These are phyloP conservation scores for Atractosteus spatula DNA, from an alignment of 2,113 vertebrate genomes.

Conservation along the genomic window DNA sequence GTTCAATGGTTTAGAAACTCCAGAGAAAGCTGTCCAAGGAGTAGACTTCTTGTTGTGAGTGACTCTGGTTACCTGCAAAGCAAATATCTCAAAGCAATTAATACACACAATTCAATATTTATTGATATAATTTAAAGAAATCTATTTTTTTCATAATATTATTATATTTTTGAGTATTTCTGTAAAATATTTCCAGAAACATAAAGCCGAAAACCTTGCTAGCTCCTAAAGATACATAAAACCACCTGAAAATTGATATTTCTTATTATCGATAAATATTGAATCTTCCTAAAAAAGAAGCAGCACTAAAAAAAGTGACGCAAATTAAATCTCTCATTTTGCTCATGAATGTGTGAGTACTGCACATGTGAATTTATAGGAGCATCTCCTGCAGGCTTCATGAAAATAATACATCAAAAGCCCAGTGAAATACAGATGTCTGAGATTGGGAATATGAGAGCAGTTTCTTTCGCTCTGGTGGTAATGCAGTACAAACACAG, in stretches of 20 bases:
- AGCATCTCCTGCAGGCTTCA: not conserved
- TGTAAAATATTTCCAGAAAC: too few relatives aligned
- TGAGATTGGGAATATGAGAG: constrained; percentile 40
- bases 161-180: too few relatives aligned
- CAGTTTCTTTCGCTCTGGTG: constrained; percentile 44
- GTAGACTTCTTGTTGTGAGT: not conserved
- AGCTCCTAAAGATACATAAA: too few relatives aligned
- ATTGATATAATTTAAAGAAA: too few relatives aligned
- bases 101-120: too few relatives aligned
- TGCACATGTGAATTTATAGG: not conserved
- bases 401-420: constrained; percentile 61
- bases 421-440: constrained; percentile 57
- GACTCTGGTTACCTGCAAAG: not conserved
- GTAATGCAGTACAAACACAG: constrained; percentile 37
- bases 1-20: too few relatives aligned
- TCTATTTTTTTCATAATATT: too few relatives aligned
- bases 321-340: constrained; percentile 16
- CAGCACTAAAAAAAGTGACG: not conserved
- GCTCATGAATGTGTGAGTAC: not conserved
- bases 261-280: too few relatives aligned
- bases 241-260: too few relatives aligned
- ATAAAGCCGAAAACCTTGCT: too few relatives aligned
- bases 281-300: too few relatives aligned
- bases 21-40: constrained; percentile 2
- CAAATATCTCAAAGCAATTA: too few relatives aligned